phyloP scores from a whole-genome alignment of 2,888 invertebrate species.

The Spodoptera exigua region DNA sequence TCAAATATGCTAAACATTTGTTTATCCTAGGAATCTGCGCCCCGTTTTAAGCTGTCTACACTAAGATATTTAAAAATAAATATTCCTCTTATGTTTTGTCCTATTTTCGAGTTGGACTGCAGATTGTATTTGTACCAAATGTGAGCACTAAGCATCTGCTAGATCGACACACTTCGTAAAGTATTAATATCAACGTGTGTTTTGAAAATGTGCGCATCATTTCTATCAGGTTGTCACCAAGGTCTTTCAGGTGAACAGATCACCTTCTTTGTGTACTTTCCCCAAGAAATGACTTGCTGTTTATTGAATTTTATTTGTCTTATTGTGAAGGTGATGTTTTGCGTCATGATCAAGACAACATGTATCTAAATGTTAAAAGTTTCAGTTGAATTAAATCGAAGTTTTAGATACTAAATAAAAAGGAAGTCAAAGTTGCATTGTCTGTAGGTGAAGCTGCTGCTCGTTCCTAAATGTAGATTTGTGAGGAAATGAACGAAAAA shows the following conservation, averaged over 20 bases:
- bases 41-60: slow-evolving; percentile 44
- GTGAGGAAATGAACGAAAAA: too few species aligned
- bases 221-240: slow-evolving; percentile 10
- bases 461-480: too few species aligned
- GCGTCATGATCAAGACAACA: too few species aligned
- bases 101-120: slow-evolving; percentile 44
- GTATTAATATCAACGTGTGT: slow-evolving; percentile 10
- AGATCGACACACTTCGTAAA: slow-evolving; percentile 24
- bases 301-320: not conserved
- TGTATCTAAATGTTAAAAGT: too few species aligned
- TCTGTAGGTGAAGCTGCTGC: too few species aligned
- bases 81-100: slow-evolving; percentile 37
- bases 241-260: slow-evolving; percentile 9
- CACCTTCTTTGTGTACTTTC: slow-evolving; percentile 14
- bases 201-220: slow-evolving; percentile 4
- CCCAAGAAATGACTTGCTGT: slow-evolving; percentile 5
- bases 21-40: slow-evolving; percentile 41
- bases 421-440: too few species aligned
- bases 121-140: slow-evolving; percentile 34
- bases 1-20: slow-evolving; percentile 41
- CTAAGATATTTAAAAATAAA: slow-evolving; percentile 41
- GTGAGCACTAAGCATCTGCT: slow-evolving; percentile 23
- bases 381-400: too few species aligned
- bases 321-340: not conserved
- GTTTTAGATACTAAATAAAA: too few species aligned